A percentile compares a stretch with the other conserved stretches of the same genome.
These are phyloP conservation scores for Drosophila kurseongensis DNA, from an alignment of 1,140 invertebrate genomes.

Conservation along the genomic window DNA sequence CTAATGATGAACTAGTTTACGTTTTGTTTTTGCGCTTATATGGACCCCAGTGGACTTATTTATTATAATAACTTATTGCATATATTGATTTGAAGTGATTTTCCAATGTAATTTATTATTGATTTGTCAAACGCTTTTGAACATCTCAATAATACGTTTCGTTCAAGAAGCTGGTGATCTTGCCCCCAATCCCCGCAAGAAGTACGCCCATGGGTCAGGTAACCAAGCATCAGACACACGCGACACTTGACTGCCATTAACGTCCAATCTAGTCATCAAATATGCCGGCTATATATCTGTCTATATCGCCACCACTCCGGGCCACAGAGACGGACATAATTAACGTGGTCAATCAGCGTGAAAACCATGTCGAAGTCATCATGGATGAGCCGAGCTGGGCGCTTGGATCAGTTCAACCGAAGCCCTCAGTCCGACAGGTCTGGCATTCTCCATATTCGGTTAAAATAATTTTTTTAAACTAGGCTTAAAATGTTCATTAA, in stretches of 20 bases:
- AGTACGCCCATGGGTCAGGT: conserved; percentile 59
- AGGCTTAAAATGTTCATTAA: conserved; percentile 45
- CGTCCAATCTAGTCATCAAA: conserved; percentile 58
- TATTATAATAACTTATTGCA: too few species aligned
- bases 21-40: neutral
- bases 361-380: conserved; percentile 83
- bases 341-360: conserved; percentile 76
- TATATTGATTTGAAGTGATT: too few species aligned
- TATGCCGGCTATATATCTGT: conserved; percentile 39
- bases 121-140: neutral
- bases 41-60: too few species aligned
- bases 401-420: conserved; percentile 47
- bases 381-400: conserved; percentile 37
- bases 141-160: conserved; percentile 10
- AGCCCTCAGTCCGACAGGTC: conserved; percentile 39
- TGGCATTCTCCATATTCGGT: neutral
- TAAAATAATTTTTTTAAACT: neutral
- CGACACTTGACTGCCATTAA: conserved; percentile 73
- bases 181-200: conserved; percentile 21
- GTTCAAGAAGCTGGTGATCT: conserved; percentile 11
- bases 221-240: conserved; percentile 73
- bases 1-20: conserved; percentile 40
- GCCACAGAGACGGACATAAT: conserved; percentile 47
- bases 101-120: neutral
- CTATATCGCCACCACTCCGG: conserved; percentile 24